phyloP scores from a whole-genome alignment of 2,113 vertebrate species.

The rat (Rattus norvegicus) region GRCr8 NC_086025.1:63885501-63886000 shows the following conservation, averaged over 20 bases:
- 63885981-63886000: background rate
- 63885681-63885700: background rate
- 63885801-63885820: too few species aligned
- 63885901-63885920: background rate
- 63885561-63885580: too few species aligned
- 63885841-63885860: background rate
- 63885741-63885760: too few species aligned
- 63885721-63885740: background rate
- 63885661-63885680: background rate
- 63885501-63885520: background rate
- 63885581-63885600: rapidly evolving
- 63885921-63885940: background rate
- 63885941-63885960: background rate
- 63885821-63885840: background rate
- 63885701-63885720: background rate
- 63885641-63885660: background rate
- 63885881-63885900: background rate
- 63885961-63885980: background rate
- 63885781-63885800: background rate
- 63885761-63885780: background rate
- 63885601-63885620: background rate
- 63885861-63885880: rapidly evolving
- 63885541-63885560: background rate
- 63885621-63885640: background rate
- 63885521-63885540: too few species aligned